Conservation (phyloP, 1,140 invertebrate genomes). For the Diorhabda elongata region DNA sequence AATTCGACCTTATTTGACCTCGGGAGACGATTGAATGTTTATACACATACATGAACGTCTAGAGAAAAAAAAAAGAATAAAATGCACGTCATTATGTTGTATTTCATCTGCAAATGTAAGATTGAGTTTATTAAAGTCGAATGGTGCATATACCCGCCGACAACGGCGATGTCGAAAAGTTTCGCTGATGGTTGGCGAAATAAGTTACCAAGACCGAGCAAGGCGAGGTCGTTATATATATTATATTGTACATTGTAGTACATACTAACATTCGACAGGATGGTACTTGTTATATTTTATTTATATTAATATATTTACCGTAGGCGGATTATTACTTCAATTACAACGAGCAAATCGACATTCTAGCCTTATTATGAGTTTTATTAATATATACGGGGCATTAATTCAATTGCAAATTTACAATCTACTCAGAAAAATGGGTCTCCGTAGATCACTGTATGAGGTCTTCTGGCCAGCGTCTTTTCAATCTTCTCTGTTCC, state of each 20-base stretch:
- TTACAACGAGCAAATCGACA: slow-evolving; percentile 39
- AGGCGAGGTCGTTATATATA: slow-evolving; percentile 33
- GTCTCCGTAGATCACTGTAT: too few relatives aligned
- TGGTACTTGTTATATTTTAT: slow-evolving; percentile 44
- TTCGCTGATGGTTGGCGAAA: slow-evolving; percentile 8
- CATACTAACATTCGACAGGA: slow-evolving; percentile 35
- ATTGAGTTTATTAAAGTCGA: slow-evolving; percentile 25
- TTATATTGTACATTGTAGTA: background rate
- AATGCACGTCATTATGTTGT: slow-evolving; percentile 18
- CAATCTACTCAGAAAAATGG: too few relatives aligned
- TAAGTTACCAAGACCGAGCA: slow-evolving; percentile 8
- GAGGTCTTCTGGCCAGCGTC: too few relatives aligned
- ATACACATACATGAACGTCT: background rate
- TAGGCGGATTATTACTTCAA: slow-evolving; percentile 42
- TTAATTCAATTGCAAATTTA: too few relatives aligned
- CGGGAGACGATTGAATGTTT: slow-evolving; percentile 14
- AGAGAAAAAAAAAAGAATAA: slow-evolving; percentile 1
- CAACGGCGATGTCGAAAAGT: slow-evolving; percentile 4
- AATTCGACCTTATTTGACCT: slow-evolving; percentile 10
- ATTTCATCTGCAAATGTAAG: slow-evolving; percentile 28
- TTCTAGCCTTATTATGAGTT: slow-evolving; percentile 23
- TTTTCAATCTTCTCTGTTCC: too few relatives aligned
- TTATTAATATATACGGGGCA: background rate
- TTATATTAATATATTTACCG: slow-evolving; percentile 39
- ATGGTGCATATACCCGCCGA: slow-evolving; percentile 6